Evolutionary conservation across 2,888 invertebrate species (phyloP), one percentile per base, ranked within the genome.

Genomic region (Baronia brevicornis): DNA sequence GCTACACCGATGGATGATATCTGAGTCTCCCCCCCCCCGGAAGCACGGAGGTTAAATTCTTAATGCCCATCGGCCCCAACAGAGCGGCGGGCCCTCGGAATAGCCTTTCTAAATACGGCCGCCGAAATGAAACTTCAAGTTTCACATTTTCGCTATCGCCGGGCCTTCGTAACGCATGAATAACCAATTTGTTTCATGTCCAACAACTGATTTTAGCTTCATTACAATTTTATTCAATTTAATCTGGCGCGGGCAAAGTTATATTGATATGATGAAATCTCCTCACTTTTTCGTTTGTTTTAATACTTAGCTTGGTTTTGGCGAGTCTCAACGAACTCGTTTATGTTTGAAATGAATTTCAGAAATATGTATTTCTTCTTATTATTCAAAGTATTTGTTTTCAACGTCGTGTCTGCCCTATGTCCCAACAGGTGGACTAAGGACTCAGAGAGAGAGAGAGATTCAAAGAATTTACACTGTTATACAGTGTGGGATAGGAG

Each of bases 21-120:
- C 15, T 22, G 11, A 26, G 33, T 21, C 27, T 21, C n/a, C n/a
- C n/a, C n/a, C n/a, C n/a, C n/a, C n/a, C n/a, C 22, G 6, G 27
- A 12, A 27, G 22, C 21, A 26, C 15, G 11, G 8, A 5, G 7
- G 20, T 2, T 33, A 33, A 33, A 33, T 33, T 21, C 27, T 26
- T 33, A 27, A 33, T 33, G 33, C 22, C 9, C 8, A 21, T 15
- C 14, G 21, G 4, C 32, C 9, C 10, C 3, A 14, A 5, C 14
- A 7, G 10, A 7, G n/a, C 7, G n/a, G 5, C 8, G 11, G 27
- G 2, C 8, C 12, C 17, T 21, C 27, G 21, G 15, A 33, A 27
- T 11, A 33, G 18, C 15, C 7, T 12, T 22, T 7, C 15, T 12
- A 10, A 22, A 33, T 33, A 11, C 20, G 13, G 21, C 10, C 11